Evolutionary conservation across 2,888 invertebrate genomes (phyloP).

Genomic region (Punctoribates punctum): DNA sequence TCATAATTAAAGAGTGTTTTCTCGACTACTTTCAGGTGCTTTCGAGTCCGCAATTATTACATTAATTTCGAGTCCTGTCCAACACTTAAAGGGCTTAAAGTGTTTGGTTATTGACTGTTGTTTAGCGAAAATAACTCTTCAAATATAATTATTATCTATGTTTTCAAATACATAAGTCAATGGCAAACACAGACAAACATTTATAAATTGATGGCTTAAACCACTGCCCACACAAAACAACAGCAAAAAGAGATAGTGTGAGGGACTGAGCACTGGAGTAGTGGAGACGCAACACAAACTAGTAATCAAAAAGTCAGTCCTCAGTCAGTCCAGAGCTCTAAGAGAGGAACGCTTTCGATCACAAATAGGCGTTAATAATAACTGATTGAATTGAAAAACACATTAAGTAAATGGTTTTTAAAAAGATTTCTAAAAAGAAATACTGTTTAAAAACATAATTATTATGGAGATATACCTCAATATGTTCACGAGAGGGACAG

Average conservation of each 20-base stretch:
- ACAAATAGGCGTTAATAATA: constrained; percentile 32
- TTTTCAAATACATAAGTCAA: constrained; percentile 3
- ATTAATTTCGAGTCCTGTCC: not conserved
- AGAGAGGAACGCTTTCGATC: not conserved
- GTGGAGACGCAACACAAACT: too few relatives aligned
- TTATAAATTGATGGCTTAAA: constrained; percentile 22
- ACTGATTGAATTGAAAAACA: constrained; percentile 12
- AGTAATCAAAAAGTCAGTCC: constrained; percentile 10
- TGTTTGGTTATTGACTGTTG: not conserved
- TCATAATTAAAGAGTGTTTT: not conserved
- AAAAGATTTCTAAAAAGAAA: not conserved
- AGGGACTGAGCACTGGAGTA: too few relatives aligned
- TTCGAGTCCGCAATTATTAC: not conserved
- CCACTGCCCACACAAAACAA: constrained; percentile 20
- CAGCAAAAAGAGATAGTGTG: not conserved
- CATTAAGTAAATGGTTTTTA: constrained; percentile 1
- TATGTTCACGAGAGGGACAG: not conserved
- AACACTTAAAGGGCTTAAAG: not conserved
- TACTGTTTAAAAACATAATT: constrained; percentile 12
- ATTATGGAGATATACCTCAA: not conserved
- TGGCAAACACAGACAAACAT: not conserved
- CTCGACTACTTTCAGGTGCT: not conserved
- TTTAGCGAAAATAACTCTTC: not conserved
- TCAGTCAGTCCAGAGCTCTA: not conserved
- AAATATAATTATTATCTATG: not conserved